These are phyloP conservation scores for Falcaria lacertinaria DNA, from an alignment of 2,888 invertebrate species.

Conservation along the genomic window DNA sequence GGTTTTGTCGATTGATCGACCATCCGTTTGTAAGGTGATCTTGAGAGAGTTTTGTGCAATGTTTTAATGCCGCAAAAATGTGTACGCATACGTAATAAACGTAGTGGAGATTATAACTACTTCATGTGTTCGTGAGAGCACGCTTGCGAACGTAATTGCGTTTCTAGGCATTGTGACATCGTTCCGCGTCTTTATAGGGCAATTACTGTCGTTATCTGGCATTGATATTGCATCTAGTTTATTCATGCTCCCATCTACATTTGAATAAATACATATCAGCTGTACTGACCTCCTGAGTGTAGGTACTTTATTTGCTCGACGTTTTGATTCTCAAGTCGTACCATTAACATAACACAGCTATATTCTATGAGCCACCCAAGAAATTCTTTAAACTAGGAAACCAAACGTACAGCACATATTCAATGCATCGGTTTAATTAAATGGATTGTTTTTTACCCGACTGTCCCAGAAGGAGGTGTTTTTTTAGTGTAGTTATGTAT, in stretches of 20 bases:
- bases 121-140: conserved; percentile 56
- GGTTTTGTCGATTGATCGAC: conserved; percentile 1
- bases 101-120: conserved; percentile 54
- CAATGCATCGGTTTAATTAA: conserved; percentile 32
- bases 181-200: conserved; percentile 74
- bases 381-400: conserved; percentile 27
- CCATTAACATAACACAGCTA: conserved; percentile 44
- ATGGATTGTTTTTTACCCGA: conserved; percentile 28
- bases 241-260: conserved; percentile 59
- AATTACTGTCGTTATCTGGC: conserved; percentile 76
- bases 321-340: conserved; percentile 34
- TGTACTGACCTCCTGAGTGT: conserved; percentile 50
- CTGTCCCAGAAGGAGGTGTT: too few species aligned
- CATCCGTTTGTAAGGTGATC: background rate
- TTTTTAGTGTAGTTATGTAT: too few species aligned
- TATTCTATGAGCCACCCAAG: conserved; percentile 32
- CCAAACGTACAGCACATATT: conserved; percentile 20
- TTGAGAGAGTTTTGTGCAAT: conserved; percentile 4
- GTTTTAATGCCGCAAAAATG: conserved; percentile 44
- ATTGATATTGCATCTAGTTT: conserved; percentile 76
- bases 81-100: conserved; percentile 56
- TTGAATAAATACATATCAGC: conserved; percentile 60
- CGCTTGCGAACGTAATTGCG: conserved; percentile 65
- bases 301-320: conserved; percentile 31
- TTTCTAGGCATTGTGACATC: conserved; percentile 70